These are phyloP conservation scores for Chionodraco myersi DNA, from an alignment of 2,113 vertebrate genomes.

Conservation along the genomic window DNA sequence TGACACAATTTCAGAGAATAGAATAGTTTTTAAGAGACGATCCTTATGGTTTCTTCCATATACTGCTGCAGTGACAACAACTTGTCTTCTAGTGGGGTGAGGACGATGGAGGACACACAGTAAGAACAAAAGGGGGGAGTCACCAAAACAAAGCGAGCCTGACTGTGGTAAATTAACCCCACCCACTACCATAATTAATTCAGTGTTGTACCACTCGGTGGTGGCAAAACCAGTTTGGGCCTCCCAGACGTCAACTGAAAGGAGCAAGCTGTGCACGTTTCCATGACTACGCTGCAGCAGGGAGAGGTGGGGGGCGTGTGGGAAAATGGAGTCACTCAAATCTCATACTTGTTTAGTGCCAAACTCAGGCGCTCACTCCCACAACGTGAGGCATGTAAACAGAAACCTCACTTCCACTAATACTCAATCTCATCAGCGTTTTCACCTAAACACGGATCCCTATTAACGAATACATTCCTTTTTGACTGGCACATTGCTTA, in stretches of 20 bases:
- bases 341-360: constrained; percentile 22
- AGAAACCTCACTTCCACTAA: neutral
- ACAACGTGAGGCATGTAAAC: constrained; percentile 25
- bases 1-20: too few relatives aligned
- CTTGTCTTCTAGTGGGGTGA: too few relatives aligned
- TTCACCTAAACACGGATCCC: neutral
- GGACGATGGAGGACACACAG: neutral
- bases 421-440: neutral
- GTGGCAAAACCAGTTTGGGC: constrained; percentile 29
- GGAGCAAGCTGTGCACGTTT: constrained; percentile 38
- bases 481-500: too few relatives aligned
- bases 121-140: neutral
- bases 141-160: constrained; percentile 10
- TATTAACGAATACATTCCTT: too few relatives aligned
- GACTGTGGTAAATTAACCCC: neutral
- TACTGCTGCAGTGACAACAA: too few relatives aligned
- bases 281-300: constrained; percentile 39
- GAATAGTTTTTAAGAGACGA: too few relatives aligned
- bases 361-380: neutral
- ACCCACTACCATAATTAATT: constrained; percentile 2
- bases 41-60: too few relatives aligned
- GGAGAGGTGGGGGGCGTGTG: neutral
- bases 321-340: constrained; percentile 3
- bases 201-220: neutral
- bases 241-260: constrained; percentile 7